These are phyloP conservation scores for Peromyscus attwateri DNA, from an alignment of 2,797 vertebrate species.

Conservation along the genomic window DNA sequence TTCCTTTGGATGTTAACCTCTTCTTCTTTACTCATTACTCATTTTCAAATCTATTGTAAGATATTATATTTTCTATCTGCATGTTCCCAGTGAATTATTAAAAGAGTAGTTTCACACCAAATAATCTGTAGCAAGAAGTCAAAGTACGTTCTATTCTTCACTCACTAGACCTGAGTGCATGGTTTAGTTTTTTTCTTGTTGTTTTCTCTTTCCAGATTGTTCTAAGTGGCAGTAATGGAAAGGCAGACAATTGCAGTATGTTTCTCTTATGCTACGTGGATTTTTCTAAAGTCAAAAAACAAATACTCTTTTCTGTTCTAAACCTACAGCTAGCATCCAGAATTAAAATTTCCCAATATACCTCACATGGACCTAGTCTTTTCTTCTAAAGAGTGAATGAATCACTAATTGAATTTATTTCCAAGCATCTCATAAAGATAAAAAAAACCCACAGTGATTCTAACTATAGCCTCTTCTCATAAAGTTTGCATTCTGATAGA, in stretches of 20 bases:
- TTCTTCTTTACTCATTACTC: not conserved
- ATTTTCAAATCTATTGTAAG: conserved; percentile 2
- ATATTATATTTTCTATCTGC: not conserved
- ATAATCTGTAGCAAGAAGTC: not conserved
- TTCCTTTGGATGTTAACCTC: not conserved
- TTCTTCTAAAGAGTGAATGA: not conserved
- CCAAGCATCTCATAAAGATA: not conserved
- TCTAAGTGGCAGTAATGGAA: not conserved
- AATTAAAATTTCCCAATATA: not conserved
- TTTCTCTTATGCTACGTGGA: not conserved
- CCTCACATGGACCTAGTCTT: not conserved
- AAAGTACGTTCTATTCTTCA: not conserved
- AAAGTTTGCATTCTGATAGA: not conserved
- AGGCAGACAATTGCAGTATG: not conserved
- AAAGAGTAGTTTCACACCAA: not conserved
- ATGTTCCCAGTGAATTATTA: not conserved
- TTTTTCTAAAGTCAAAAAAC: not conserved
- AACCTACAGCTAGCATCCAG: not conserved
- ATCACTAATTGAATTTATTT: not conserved
- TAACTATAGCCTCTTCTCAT: not conserved
- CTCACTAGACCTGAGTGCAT: not conserved
- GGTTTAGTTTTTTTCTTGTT: not conserved
- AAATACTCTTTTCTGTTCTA: conserved; percentile 1
- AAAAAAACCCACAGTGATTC: not conserved
- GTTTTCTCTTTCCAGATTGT: not conserved